phyloP scores from a whole-genome alignment of 1,140 invertebrate species.

The Bombus waltoni region DNA sequence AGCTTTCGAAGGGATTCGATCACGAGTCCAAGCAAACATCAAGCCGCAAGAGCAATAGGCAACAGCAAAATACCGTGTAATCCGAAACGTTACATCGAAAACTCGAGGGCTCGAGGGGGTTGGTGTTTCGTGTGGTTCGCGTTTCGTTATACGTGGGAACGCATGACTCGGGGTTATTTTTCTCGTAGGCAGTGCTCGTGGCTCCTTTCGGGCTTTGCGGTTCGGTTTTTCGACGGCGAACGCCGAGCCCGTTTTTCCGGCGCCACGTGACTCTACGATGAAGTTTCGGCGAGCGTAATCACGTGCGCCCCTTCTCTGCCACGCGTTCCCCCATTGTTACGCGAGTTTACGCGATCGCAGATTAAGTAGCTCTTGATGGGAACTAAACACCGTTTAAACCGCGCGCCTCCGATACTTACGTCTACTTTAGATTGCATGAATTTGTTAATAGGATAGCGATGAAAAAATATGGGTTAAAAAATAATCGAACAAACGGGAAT shows the following conservation, averaged over 20 bases:
- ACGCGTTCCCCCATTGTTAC: constrained; percentile 68
- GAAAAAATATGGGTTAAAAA: no score
- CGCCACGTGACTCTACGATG: constrained; percentile 75
- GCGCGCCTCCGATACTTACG: constrained; percentile 9
- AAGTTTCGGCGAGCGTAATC: constrained; percentile 77
- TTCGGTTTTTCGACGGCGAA: constrained; percentile 58
- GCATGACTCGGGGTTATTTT: constrained; percentile 73
- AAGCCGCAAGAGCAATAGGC: neutral
- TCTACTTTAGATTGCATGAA: neutral
- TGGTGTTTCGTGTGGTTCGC: neutral
- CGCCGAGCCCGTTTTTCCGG: constrained; percentile 74
- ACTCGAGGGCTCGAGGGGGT: constrained; percentile 49
- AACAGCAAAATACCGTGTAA: constrained; percentile 52
- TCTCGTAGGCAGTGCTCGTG: constrained; percentile 60
- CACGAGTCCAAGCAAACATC: neutral
- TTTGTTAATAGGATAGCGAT: neutral
- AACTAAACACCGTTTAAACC: constrained; percentile 75
- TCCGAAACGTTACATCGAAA: constrained; percentile 54
- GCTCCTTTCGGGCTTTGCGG: constrained; percentile 60
- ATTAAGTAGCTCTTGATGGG: constrained; percentile 81
- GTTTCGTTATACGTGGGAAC: constrained; percentile 76
- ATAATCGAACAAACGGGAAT: no score
- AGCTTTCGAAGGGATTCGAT: constrained; percentile 6
- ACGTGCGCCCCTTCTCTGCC: constrained; percentile 58
- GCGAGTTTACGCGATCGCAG: constrained; percentile 72